A percentile compares a stretch with the other conserved stretches of the same genome.
Conservation (phyloP, 2,888 invertebrate species). For the Drosophila mulleri region DNA sequence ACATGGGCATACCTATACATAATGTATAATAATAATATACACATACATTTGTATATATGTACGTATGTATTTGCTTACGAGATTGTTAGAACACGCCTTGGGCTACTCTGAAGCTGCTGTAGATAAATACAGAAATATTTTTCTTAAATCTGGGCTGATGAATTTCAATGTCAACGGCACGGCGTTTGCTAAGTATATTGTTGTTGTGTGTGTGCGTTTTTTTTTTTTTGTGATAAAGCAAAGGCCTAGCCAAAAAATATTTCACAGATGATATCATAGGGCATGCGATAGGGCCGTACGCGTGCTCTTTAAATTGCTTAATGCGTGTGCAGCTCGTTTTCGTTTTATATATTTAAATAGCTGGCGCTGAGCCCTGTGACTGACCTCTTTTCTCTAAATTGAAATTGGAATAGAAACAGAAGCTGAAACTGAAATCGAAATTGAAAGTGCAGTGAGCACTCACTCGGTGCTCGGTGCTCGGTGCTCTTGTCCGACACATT, state of each 20-base stretch:
- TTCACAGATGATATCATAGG: conserved; percentile 73
- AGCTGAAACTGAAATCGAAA: conserved; percentile 40
- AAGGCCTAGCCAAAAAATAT: conserved; percentile 53
- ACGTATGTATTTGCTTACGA: background rate
- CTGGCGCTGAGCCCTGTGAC: conserved; percentile 25
- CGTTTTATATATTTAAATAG: conserved; percentile 42
- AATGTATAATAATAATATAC: background rate
- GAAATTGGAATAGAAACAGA: conserved; percentile 45
- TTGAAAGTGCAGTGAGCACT: conserved; percentile 44
- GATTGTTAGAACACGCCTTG: conserved; percentile 37
- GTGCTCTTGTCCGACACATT: conserved; percentile 36
- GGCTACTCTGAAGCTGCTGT: conserved; percentile 43
- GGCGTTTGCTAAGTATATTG: conserved; percentile 10
- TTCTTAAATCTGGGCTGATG: conserved; percentile 42
- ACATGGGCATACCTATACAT: background rate
- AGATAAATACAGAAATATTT: conserved; percentile 67
- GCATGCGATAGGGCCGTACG: conserved; percentile 35
- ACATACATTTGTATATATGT: background rate
- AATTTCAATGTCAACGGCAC: conserved; percentile 58
- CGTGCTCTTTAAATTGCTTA: conserved; percentile 52
- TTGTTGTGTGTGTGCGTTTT: background rate
- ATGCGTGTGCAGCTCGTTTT: conserved; percentile 22
- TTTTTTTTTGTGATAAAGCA: conserved; percentile 51
- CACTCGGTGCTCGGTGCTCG: conserved; percentile 22
- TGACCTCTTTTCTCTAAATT: conserved; percentile 68